Evolutionary conservation across 2,888 invertebrate species (phyloP).

Genomic region (Vesta saturnalis): DNA sequence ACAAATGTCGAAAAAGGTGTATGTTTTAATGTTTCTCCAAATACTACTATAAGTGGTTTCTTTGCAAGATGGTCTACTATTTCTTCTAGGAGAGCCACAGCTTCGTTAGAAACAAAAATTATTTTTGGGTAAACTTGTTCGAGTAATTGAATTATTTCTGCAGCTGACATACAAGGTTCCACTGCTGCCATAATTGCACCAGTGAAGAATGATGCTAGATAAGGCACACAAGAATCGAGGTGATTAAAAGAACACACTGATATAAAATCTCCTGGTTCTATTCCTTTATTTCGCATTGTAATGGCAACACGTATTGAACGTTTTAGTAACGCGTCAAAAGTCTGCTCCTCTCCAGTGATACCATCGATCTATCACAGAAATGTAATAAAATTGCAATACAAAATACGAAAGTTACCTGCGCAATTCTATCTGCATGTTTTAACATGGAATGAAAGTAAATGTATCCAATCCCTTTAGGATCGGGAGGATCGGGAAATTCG

Average conservation of each 20-base stretch:
- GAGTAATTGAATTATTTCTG: slow-evolving; percentile 26
- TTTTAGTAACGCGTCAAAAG: too few species aligned
- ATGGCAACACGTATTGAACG: too few species aligned
- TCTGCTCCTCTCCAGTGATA: too few species aligned
- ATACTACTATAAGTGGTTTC: slow-evolving; percentile 18
- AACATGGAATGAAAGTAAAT: too few species aligned
- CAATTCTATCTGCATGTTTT: too few species aligned
- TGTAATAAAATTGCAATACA: too few species aligned
- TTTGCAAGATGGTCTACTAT: neutral
- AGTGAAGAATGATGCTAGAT: slow-evolving; percentile 14
- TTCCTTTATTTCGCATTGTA: slow-evolving; percentile 11
- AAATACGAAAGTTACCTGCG: too few species aligned
- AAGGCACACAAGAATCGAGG: slow-evolving; percentile 20
- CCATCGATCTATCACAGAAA: too few species aligned
- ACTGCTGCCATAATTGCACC: slow-evolving; percentile 12
- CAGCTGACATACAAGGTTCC: slow-evolving; percentile 14
- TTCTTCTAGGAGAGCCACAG: slow-evolving; percentile 13
- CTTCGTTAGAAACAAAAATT: slow-evolving; percentile 19
- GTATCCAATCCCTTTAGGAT: too few species aligned
- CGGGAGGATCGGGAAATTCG: too few species aligned
- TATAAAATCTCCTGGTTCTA: slow-evolving; percentile 14
- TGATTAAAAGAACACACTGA: slow-evolving; percentile 16
- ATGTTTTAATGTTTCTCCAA: slow-evolving; percentile 27
- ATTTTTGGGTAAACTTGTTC: slow-evolving; percentile 36
- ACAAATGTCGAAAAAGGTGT: slow-evolving; percentile 20